Base-by-base conservation (phyloP, 1,140 invertebrate genomes). In the Conus ventricosus region DNA sequence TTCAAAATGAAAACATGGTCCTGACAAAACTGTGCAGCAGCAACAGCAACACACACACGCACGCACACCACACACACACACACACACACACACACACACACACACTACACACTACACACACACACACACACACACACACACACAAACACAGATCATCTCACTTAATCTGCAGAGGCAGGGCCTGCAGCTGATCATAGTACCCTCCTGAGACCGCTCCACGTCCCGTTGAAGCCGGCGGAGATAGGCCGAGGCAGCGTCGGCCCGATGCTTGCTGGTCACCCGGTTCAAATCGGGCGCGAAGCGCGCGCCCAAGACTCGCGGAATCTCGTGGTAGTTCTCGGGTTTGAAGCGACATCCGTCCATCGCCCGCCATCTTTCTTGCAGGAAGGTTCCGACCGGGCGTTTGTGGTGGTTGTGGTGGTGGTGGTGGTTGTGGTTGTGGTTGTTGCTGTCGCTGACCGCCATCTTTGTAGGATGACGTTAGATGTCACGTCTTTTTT, bases 241-340 rank as follows among this genome's bases (percentile, higher is more conserved):
- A 23, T 83, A 83, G 81, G 81, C 81, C 20, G 81, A 83, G 20
- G 81, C 81, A 13, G 81, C 81, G 54, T 83, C 53, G 23, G 81
- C 81, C 5, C 81, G 51, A 53, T 83, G 81, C 53, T 83, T 83
- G 53, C 81, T 83, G 8, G 23, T 23, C 23, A 83, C 81, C 23
- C 81, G 51, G 53, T 83, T 83, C 51, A 83, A 55, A 10, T 83
- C 81, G 51, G 81, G 81, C 8, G 81, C 81, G 81, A 54, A 83
- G 51, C 81, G 81, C 39, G 13, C 8, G 10, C 81, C 81, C 51
- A 83, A 53, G 6, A 83, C 81, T 23, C 81, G 51, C 13, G 25
- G 15, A 53, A 83, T 83, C 53, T 83, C 81, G 81, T 83, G 81
- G 81, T 20, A 83, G 81, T 83, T 83, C 81, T 83, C 81, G 51